Conservation (phyloP, 2,113 vertebrate species). For the Cepphus grylle region DNA sequence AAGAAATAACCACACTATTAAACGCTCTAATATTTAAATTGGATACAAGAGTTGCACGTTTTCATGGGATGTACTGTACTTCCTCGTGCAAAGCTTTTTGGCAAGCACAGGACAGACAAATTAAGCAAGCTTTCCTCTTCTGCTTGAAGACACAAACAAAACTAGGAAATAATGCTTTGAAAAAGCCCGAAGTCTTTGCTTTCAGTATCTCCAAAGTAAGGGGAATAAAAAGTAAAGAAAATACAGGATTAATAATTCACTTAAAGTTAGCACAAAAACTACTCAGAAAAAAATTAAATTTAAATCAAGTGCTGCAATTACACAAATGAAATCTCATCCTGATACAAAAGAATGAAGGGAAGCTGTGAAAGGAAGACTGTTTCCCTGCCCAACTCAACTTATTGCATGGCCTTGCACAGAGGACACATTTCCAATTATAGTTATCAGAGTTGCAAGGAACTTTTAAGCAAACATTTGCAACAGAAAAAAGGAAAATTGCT, state of each 20-base stretch:
- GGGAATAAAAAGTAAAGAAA: background rate
- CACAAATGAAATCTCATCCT: background rate
- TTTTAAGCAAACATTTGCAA: background rate
- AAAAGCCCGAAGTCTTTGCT: background rate
- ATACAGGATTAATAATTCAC: background rate
- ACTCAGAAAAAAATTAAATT: background rate
- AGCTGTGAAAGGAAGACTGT: background rate
- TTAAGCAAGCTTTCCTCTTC: background rate
- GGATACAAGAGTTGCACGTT: background rate
- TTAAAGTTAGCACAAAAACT: background rate
- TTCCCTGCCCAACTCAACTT: background rate
- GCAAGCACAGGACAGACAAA: background rate
- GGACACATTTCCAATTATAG: background rate
- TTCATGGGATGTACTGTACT: background rate
- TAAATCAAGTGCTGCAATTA: background rate
- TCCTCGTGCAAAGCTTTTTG: background rate
- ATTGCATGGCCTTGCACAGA: background rate
- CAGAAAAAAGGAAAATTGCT: rapidly evolving
- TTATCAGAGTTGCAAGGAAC: background rate
- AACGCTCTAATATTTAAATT: background rate
- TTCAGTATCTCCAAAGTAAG: background rate
- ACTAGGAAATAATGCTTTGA: background rate
- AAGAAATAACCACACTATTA: background rate
- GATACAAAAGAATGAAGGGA: background rate
- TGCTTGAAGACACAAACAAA: conserved; percentile 18